Percentiles rank a stretch among this genome's conserved stretches.
Conservation (phyloP, 2,888 invertebrate genomes). For the Horisme vitalbata region DNA sequence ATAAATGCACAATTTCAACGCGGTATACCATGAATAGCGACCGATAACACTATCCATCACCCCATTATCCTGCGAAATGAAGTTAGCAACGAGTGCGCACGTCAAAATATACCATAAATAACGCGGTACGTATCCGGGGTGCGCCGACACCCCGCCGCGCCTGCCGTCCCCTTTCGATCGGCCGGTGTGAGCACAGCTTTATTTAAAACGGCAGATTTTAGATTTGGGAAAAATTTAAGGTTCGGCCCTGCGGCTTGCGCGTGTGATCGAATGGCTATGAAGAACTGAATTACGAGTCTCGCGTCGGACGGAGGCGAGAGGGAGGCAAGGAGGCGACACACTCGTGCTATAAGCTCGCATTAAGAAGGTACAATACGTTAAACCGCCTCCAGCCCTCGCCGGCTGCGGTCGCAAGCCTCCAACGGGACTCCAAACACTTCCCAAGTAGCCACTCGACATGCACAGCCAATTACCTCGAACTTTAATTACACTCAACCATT, state of each 20-base stretch:
- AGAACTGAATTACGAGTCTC: conserved; percentile 15
- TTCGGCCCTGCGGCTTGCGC: conserved; percentile 2
- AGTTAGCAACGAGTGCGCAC: conserved; percentile 74
- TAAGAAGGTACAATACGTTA: conserved; percentile 74
- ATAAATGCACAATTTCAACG: conserved; percentile 62
- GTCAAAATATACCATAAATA: conserved; percentile 82
- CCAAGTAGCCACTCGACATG: conserved; percentile 52
- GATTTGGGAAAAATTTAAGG: conserved; percentile 44
- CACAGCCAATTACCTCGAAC: conserved; percentile 64
- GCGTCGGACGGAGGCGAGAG: conserved; percentile 46
- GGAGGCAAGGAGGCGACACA: conserved; percentile 37
- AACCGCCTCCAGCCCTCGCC: conserved; percentile 63
- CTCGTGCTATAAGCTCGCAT: conserved; percentile 53
- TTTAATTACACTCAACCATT: conserved; percentile 65
- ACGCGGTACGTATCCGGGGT: conserved; percentile 66
- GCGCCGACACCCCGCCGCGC: conserved; percentile 52
- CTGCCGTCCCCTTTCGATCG: conserved; percentile 53
- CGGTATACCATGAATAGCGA: conserved; percentile 70
- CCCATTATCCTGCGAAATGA: conserved; percentile 76
- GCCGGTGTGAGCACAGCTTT: conserved; percentile 51
- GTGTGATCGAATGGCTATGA: conserved; percentile 25
- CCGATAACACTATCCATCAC: conserved; percentile 82
- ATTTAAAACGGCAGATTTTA: conserved; percentile 45
- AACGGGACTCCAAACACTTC: conserved; percentile 50
- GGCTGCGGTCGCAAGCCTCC: conserved; percentile 53